phyloP scores from a whole-genome alignment of 2,797 vertebrate genomes.

The Chelmon rostratus region DNA sequence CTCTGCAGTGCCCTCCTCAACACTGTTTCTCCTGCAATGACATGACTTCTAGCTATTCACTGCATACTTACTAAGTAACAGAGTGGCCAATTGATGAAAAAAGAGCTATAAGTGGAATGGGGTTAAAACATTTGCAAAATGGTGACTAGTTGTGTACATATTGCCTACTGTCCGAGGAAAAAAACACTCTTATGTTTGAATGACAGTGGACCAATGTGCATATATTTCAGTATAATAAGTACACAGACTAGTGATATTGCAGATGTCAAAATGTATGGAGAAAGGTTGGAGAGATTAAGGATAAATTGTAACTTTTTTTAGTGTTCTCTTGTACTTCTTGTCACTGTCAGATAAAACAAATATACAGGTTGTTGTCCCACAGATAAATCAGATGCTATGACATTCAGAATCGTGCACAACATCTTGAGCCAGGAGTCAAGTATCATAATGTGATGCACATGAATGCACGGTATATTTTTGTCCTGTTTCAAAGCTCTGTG shows the following conservation, averaged over 20 bases:
- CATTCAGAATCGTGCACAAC: not conserved
- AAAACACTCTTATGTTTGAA: not conserved
- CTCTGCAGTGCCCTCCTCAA: conserved; percentile 72
- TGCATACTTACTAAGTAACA: conserved; percentile 40
- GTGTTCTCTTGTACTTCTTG: not conserved
- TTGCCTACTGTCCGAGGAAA: not conserved
- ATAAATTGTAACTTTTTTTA: conserved; percentile 1
- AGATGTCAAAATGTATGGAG: not conserved
- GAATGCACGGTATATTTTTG: not conserved
- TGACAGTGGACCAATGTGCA: not conserved
- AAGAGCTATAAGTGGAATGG: not conserved
- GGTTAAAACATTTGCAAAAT: conserved; percentile 1
- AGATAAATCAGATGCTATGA: not conserved
- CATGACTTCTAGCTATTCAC: conserved; percentile 63
- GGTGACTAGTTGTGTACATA: not conserved
- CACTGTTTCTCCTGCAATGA: conserved; percentile 55
- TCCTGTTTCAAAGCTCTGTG: not conserved
- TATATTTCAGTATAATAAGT: conserved; percentile 3
- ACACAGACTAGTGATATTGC: not conserved
- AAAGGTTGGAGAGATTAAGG: not conserved
- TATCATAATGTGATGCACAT: not conserved
- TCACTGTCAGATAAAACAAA: not conserved
- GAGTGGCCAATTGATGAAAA: conserved; percentile 18
- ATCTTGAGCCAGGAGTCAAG: not conserved
- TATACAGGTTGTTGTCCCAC: not conserved